Percentiles rank a stretch among this genome's conserved stretches.
Conservation (phyloP, 1,140 invertebrate species). For the Chrysopa pallens region DNA sequence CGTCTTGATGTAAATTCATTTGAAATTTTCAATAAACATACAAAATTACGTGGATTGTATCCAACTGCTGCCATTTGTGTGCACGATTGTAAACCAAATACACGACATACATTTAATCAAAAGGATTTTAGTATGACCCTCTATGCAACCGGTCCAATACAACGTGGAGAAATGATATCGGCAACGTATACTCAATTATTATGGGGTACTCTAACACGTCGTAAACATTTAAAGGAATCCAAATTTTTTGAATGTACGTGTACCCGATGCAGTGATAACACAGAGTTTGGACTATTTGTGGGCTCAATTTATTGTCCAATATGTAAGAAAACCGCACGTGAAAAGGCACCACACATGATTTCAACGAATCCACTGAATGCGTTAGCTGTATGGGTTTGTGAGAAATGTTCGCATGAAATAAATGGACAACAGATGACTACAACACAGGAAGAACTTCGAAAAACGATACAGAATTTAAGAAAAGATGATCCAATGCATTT, state of each 20-base stretch:
- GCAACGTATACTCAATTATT: slow-evolving; percentile 47
- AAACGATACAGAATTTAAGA: slow-evolving; percentile 36
- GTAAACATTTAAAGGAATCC: slow-evolving; percentile 33
- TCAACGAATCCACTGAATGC: slow-evolving; percentile 37
- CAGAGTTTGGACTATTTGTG: slow-evolving; percentile 38
- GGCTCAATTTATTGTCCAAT: slow-evolving; percentile 39
- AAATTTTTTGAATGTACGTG: slow-evolving; percentile 48
- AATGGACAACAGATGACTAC: slow-evolving; percentile 33
- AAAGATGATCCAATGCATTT: slow-evolving; percentile 29
- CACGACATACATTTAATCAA: slow-evolving; percentile 33
- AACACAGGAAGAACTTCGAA: slow-evolving; percentile 35
- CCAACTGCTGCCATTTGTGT: slow-evolving; percentile 38
- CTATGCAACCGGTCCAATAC: slow-evolving; percentile 38
- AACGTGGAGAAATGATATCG: slow-evolving; percentile 40
- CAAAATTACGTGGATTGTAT: slow-evolving; percentile 36
- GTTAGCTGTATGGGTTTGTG: slow-evolving; percentile 38
- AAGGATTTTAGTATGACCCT: slow-evolving; percentile 14
- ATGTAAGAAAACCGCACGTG: slow-evolving; percentile 23
- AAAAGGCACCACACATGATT: slow-evolving; percentile 26
- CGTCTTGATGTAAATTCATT: slow-evolving; percentile 49
- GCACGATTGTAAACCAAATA: slow-evolving; percentile 45
- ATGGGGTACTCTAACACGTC: slow-evolving; percentile 40
- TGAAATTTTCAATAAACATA: slow-evolving; percentile 29
- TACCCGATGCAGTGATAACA: slow-evolving; percentile 38
- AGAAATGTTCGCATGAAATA: slow-evolving; percentile 32